These are phyloP conservation scores for Rhabdornis inornatus DNA, from an alignment of 2,113 vertebrate species.

Conservation along the genomic window DNA sequence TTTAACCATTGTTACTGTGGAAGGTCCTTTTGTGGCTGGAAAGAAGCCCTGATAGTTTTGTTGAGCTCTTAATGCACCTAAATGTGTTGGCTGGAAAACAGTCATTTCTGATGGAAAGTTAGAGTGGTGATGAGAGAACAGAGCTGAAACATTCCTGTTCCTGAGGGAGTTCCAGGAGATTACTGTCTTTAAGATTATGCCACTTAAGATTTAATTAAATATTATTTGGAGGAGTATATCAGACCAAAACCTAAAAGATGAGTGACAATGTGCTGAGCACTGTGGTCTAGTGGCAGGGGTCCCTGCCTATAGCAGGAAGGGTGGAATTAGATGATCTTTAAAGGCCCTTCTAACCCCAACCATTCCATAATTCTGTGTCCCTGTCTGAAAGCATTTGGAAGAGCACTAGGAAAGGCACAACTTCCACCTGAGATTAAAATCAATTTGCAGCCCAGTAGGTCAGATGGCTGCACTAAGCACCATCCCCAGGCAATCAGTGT, in stretches of 20 bases:
- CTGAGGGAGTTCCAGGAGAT: neutral
- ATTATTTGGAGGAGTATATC: neutral
- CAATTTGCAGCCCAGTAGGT: accelerated
- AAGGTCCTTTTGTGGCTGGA: neutral
- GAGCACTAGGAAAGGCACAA: neutral
- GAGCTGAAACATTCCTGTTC: neutral
- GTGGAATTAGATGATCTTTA: neutral
- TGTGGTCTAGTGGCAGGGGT: neutral
- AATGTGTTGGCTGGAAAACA: neutral
- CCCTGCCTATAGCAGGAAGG: neutral
- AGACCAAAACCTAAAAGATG: neutral
- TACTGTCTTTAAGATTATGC: neutral
- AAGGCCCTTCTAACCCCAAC: neutral
- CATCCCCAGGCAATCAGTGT: neutral
- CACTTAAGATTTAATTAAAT: neutral
- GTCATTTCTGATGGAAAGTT: neutral
- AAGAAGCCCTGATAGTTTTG: neutral
- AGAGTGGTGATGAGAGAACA: neutral
- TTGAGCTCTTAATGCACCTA: neutral
- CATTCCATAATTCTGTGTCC: neutral
- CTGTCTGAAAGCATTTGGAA: neutral
- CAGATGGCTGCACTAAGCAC: neutral
- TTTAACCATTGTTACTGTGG: neutral
- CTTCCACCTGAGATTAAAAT: neutral
- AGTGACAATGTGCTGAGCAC: neutral